phyloP scores from a whole-genome alignment of 2,888 invertebrate species.

The Microctonus aethiopoides region DNA sequence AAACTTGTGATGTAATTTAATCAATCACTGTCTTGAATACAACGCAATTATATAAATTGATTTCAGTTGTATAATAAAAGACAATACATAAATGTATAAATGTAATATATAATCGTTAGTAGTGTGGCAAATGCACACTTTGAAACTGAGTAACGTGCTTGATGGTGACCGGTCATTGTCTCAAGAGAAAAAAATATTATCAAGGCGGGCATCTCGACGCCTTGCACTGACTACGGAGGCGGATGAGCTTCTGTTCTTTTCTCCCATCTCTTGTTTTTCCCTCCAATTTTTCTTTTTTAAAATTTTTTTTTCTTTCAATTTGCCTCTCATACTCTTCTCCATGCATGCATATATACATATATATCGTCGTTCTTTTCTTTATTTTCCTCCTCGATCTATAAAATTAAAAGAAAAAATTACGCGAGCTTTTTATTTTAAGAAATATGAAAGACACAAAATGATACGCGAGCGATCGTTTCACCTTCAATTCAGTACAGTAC shows the following conservation, averaged over 20 bases:
- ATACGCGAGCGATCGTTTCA: constrained; percentile 16
- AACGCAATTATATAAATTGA: neutral
- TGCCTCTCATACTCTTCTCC: constrained; percentile 14
- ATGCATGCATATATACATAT: constrained; percentile 8
- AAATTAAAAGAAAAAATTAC: constrained; percentile 36
- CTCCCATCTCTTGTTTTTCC: constrained; percentile 17
- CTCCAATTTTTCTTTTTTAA: constrained; percentile 15
- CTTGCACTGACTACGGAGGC: constrained; percentile 55
- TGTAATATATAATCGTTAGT: constrained; percentile 12
- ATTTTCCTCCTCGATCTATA: constrained; percentile 31
- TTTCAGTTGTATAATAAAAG: too few species aligned
- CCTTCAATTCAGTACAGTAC: constrained; percentile 24
- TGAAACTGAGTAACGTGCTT: constrained; percentile 49
- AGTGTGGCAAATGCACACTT: constrained; percentile 49
- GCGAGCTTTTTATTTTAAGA: constrained; percentile 57
- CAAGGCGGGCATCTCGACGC: constrained; percentile 58
- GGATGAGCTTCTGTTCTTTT: constrained; percentile 46
- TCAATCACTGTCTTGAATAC: neutral
- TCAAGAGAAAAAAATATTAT: constrained; percentile 53
- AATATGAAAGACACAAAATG: neutral
- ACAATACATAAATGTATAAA: neutral
- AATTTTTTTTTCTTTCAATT: constrained; percentile 33
- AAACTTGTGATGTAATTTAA: too few species aligned
- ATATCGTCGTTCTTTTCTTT: constrained; percentile 1
- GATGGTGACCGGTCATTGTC: constrained; percentile 61